Percentiles rank a stretch among this genome's conserved stretches.
Evolutionary conservation across 2,797 vertebrate species (phyloP).

Genomic region (Aselliscus stoliczkanus): DNA sequence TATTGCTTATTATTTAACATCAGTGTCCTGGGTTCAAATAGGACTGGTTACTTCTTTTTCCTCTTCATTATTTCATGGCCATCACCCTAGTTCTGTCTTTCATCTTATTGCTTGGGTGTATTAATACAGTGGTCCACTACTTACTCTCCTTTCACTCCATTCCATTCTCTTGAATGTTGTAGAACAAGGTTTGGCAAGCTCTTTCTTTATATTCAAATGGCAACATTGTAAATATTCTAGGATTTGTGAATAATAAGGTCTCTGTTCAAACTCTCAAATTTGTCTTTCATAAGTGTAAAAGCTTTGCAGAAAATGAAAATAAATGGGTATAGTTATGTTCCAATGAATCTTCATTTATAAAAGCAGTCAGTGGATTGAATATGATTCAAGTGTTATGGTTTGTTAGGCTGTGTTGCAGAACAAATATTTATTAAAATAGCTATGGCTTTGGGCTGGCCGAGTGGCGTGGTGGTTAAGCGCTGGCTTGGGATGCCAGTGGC

Average conservation of each 20-base stretch:
- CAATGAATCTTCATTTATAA: not conserved
- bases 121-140: not conserved
- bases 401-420: not conserved
- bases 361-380: not conserved
- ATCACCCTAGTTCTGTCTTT: not conserved
- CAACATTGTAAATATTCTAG: not conserved
- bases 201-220: not conserved
- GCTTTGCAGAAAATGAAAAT: not conserved
- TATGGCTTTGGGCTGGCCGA: too few relatives aligned
- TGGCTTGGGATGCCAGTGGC: too few relatives aligned
- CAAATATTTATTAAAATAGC: not conserved
- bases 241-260: not conserved
- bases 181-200: not conserved
- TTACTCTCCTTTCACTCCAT: not conserved
- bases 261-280: not conserved
- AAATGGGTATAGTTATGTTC: not conserved
- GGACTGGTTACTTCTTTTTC: not conserved
- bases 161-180: not conserved
- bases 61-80: not conserved
- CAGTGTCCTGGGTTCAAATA: not conserved
- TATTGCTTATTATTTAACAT: not conserved
- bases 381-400: not conserved
- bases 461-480: too few relatives aligned
- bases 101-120: not conserved
- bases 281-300: not conserved